Evolutionary conservation across 2,113 vertebrate genomes (phyloP).

Genomic region (Miniopterus natalensis): DNA sequence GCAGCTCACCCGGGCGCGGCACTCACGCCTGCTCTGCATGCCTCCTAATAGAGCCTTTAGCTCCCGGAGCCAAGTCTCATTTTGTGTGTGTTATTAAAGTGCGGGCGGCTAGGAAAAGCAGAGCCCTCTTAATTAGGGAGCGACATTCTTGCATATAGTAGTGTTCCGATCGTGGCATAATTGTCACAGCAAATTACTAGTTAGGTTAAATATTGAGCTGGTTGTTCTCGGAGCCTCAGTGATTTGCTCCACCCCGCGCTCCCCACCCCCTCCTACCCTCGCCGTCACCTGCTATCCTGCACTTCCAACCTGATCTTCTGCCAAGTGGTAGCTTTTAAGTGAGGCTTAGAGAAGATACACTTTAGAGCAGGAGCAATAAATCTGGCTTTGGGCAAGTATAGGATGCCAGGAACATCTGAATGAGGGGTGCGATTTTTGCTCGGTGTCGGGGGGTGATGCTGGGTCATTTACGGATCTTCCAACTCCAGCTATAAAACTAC

Average conservation of each 20-base stretch:
- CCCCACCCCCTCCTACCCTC: constrained; percentile 56
- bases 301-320: constrained; percentile 88
- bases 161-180: constrained; percentile 76
- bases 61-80: constrained; percentile 60
- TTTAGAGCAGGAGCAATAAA: constrained; percentile 84
- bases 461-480: neutral
- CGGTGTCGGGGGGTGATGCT: constrained; percentile 45
- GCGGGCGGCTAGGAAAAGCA: constrained; percentile 74
- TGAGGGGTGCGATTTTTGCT: constrained; percentile 82
- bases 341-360: constrained; percentile 87
- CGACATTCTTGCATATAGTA: constrained; percentile 79
- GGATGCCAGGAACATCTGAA: constrained; percentile 83
- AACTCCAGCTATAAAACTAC: constrained; percentile 41
- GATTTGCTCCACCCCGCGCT: constrained; percentile 57
- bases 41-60: constrained; percentile 83
- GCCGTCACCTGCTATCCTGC: constrained; percentile 83
- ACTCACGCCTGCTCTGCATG: constrained; percentile 66
- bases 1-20: constrained; percentile 77
- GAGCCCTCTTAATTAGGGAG: constrained; percentile 85
- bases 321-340: constrained; percentile 89
- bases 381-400: constrained; percentile 87
- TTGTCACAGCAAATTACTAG: constrained; percentile 89
- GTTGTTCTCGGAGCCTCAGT: constrained; percentile 82
- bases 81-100: constrained; percentile 70
- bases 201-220: constrained; percentile 87